Conservation (phyloP, 2,113 vertebrate species). For the Lepus europaeus region DNA sequence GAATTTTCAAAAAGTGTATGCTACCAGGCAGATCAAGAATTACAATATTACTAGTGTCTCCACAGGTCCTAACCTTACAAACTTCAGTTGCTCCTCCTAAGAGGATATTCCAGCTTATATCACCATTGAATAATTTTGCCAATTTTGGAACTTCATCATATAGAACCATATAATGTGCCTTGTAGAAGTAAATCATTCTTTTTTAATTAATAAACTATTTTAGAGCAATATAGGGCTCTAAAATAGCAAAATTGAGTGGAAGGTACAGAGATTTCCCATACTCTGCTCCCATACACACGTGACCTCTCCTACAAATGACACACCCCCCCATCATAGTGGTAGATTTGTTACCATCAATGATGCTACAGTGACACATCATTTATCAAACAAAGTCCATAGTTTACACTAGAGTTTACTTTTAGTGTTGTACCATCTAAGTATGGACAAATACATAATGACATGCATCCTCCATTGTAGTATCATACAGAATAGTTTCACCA, state of each 20-base stretch:
- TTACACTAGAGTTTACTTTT: background rate
- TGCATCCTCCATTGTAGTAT: too few species aligned
- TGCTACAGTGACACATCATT: background rate
- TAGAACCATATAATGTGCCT: background rate
- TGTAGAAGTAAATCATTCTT: background rate
- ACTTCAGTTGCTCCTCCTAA: background rate
- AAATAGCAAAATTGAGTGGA: background rate
- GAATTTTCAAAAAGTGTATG: background rate
- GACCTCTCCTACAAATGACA: too few species aligned
- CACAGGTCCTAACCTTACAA: background rate
- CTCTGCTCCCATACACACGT: too few species aligned
- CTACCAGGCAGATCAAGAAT: background rate
- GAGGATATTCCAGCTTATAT: background rate
- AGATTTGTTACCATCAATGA: background rate
- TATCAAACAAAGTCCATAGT: background rate
- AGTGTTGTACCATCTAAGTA: background rate
- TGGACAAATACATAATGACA: background rate
- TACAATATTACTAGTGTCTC: rapidly evolving
- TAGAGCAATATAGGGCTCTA: background rate
- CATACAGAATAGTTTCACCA: background rate
- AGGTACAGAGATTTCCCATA: background rate
- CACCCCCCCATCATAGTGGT: too few species aligned
- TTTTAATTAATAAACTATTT: background rate
- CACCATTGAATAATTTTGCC: background rate
- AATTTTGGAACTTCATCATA: background rate